Conservation (phyloP, 2,113 vertebrate genomes). For the Thamnaconus septentrionalis region DNA sequence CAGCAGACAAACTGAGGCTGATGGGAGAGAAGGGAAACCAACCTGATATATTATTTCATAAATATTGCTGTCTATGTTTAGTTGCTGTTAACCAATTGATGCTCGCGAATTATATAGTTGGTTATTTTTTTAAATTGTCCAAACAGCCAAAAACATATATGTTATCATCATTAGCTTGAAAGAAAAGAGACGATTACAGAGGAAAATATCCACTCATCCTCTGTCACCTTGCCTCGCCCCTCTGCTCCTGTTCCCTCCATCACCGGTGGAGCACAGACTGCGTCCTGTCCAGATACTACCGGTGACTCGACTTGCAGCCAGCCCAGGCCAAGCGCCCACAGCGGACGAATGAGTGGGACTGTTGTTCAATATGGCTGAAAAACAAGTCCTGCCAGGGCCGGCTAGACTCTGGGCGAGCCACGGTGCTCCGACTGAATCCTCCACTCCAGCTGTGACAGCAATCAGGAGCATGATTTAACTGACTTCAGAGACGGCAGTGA, state of each 20-base stretch:
- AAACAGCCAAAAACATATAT: slow-evolving; percentile 7
- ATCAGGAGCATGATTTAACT: neutral
- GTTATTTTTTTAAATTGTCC: no score
- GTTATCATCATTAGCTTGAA: slow-evolving; percentile 25
- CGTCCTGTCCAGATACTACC: slow-evolving; percentile 42
- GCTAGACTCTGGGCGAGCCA: slow-evolving; percentile 26
- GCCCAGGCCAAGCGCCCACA: slow-evolving; percentile 50
- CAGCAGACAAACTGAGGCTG: no score
- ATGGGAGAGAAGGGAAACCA: no score
- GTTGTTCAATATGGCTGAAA: slow-evolving; percentile 43
- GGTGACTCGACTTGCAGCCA: slow-evolving; percentile 18
- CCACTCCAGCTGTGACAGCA: slow-evolving; percentile 8
- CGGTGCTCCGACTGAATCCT: neutral
- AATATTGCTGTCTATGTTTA: no score
- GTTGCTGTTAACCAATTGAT: no score
- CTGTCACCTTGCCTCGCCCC: slow-evolving; percentile 44
- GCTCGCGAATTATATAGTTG: no score
- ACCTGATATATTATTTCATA: no score
- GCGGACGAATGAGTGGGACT: slow-evolving; percentile 40
- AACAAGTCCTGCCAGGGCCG: slow-evolving; percentile 28
- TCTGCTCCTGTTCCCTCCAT: slow-evolving; percentile 8
- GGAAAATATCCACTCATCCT: slow-evolving; percentile 33
- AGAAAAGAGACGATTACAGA: slow-evolving; percentile 2
- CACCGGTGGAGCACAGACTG: slow-evolving; percentile 22
- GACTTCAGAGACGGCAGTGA: neutral